A percentile compares a stretch with the other conserved stretches of the same genome.
phyloP scores from a whole-genome alignment of 2,113 vertebrate genomes.

The Sylvietta virens region DNA sequence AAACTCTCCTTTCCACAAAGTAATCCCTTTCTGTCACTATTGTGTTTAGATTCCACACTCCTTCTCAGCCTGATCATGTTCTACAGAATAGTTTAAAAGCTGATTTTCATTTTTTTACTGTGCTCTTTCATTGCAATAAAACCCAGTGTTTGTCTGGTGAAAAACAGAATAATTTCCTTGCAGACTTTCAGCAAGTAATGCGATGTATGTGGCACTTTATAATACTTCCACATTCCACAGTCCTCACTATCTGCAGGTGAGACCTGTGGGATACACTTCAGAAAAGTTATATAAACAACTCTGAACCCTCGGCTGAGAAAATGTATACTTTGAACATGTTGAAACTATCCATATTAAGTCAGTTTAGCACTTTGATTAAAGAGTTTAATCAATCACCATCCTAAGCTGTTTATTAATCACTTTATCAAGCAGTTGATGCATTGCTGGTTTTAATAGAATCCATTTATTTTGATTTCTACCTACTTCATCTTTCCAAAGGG shows the following conservation, averaged over 20 bases:
- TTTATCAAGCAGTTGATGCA: constrained; percentile 99
- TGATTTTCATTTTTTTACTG: not conserved
- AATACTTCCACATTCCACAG: constrained; percentile 60
- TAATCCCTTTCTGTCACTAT: not conserved
- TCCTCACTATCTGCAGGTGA: constrained; percentile 57
- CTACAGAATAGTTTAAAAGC: not conserved
- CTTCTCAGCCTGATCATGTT: not conserved
- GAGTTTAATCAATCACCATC: constrained; percentile 99
- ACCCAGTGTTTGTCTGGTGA: not conserved
- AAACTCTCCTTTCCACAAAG: not conserved
- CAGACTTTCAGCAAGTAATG: constrained; percentile 20
- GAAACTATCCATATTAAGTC: constrained; percentile 87
- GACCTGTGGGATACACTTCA: constrained; percentile 69
- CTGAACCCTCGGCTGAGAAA: constrained; percentile 70
- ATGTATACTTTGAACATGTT: constrained; percentile 79
- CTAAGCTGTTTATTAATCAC: constrained; percentile 97
- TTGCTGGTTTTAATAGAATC: constrained; percentile 99
- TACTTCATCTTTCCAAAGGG: constrained; percentile 94
- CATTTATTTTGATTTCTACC: constrained; percentile 99
- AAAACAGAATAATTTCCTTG: constrained; percentile 42
- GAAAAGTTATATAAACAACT: constrained; percentile 77
- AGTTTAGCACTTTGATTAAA: constrained; percentile 98
- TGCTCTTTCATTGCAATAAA: not conserved
- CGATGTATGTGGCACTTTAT: constrained; percentile 8
- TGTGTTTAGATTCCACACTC: not conserved